phyloP scores from a whole-genome alignment of 1,140 invertebrate genomes.

The Euborellia annulipes region DNA sequence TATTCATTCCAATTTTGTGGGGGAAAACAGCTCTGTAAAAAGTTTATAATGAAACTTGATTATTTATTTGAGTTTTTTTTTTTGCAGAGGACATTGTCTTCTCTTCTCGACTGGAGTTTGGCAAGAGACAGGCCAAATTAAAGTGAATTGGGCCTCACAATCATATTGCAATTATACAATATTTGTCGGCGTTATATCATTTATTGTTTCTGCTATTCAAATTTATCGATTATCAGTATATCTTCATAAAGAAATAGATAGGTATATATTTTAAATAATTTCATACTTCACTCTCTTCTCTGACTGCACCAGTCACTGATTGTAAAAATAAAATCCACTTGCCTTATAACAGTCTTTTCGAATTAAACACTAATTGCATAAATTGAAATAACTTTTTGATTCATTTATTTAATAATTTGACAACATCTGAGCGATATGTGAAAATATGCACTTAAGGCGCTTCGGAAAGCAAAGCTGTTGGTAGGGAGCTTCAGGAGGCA shows the following conservation, averaged over 20 bases:
- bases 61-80: conserved; percentile 6
- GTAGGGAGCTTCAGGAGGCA: too few species aligned
- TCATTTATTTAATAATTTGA: too few species aligned
- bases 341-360: too few species aligned
- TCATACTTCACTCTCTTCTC: too few species aligned
- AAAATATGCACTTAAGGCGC: too few species aligned
- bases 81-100: conserved; percentile 69
- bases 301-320: too few species aligned
- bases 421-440: too few species aligned
- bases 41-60: not conserved
- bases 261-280: too few species aligned
- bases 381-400: too few species aligned
- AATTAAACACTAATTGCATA: too few species aligned
- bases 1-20: not conserved
- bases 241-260: conserved; percentile 63
- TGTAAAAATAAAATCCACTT: too few species aligned
- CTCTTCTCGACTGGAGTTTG: conserved; percentile 77
- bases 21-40: not conserved
- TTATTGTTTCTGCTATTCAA: conserved; percentile 59
- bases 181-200: conserved; percentile 60
- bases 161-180: conserved; percentile 79
- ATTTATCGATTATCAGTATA: conserved; percentile 66
- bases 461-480: too few species aligned
- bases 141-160: conserved; percentile 68
- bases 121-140: conserved; percentile 66